These are phyloP conservation scores for Rhinatrema bivittatum DNA, from an alignment of 2,797 vertebrate genomes.

Conservation along the genomic window DNA sequence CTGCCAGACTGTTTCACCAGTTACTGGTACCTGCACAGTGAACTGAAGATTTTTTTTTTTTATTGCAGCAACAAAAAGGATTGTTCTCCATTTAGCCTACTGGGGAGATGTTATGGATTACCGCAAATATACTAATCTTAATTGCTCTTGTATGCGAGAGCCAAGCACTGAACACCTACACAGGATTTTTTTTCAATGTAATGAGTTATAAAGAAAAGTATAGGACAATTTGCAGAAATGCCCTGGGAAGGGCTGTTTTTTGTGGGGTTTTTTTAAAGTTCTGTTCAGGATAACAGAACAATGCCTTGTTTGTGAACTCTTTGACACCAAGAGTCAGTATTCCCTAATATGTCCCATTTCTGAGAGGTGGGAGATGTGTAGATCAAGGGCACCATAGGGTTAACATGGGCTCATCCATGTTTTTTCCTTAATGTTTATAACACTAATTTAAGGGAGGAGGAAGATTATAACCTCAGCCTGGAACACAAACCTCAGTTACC, in stretches of 20 bases:
- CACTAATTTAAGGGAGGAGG: constrained; percentile 49
- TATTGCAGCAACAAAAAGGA: background rate
- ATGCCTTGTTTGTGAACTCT: constrained; percentile 49
- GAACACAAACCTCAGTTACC: constrained; percentile 38
- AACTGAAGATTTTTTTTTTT: constrained; percentile 32
- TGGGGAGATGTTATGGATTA: constrained; percentile 31
- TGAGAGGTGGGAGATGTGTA: constrained; percentile 24
- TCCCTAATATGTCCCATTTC: constrained; percentile 34
- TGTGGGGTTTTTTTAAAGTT: constrained; percentile 29
- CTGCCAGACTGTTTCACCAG: constrained; percentile 25
- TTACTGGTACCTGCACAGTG: constrained; percentile 45
- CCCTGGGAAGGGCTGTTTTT: no score
- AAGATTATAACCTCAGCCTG: constrained; percentile 41
- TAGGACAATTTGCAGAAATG: constrained; percentile 29
- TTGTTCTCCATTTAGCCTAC: constrained; percentile 16
- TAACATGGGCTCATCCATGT: constrained; percentile 30
- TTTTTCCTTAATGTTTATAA: constrained; percentile 54
- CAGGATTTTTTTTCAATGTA: constrained; percentile 41
- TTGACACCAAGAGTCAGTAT: constrained; percentile 37
- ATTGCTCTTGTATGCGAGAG: constrained; percentile 58
- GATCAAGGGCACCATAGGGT: constrained; percentile 32
- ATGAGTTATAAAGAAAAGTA: background rate
- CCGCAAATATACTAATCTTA: constrained; percentile 51
- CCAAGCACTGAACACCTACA: constrained; percentile 57
- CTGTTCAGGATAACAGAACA: constrained; percentile 34